A percentile compares a stretch with the other conserved stretches of the same genome.
These are phyloP conservation scores for Azemiops feae DNA, from an alignment of 2,113 vertebrate species.

Conservation along the genomic window DNA sequence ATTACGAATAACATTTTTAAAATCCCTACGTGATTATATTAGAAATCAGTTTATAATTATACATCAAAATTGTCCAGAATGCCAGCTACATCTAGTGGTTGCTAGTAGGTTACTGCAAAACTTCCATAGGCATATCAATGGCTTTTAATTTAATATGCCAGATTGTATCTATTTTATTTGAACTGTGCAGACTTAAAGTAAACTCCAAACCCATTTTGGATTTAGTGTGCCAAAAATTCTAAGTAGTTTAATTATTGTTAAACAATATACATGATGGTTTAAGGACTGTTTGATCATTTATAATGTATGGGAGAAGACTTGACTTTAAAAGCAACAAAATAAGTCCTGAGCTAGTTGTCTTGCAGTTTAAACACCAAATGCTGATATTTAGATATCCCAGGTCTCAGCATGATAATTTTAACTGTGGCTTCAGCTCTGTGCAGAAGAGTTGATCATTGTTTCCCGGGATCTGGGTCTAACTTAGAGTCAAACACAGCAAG, in stretches of 20 bases:
- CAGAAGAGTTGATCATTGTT: neutral
- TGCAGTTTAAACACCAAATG: neutral
- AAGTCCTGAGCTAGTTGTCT: neutral
- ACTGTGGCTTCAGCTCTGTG: neutral
- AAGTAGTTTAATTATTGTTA: constrained; percentile 7
- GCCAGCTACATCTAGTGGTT: constrained; percentile 70
- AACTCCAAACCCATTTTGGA: constrained; percentile 15
- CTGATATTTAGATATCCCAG: neutral
- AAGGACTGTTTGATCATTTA: neutral
- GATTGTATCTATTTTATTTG: constrained; percentile 24
- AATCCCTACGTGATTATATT: constrained; percentile 12
- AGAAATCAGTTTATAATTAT: constrained; percentile 16
- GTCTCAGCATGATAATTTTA: neutral
- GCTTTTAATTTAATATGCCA: neutral
- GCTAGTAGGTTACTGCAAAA: constrained; percentile 27
- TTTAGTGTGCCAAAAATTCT: neutral
- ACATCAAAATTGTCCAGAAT: constrained; percentile 26
- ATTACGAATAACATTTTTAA: neutral
- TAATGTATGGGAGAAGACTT: neutral
- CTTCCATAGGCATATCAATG: neutral
- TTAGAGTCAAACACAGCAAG: neutral
- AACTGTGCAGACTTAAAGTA: neutral
- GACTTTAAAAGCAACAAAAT: neutral
- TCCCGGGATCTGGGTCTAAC: neutral
- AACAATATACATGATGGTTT: neutral